A percentile compares a stretch with the other conserved stretches of the same genome.
Evolutionary conservation across 1,140 invertebrate genomes (phyloP).

Genomic region (Homarus americanus): DNA sequence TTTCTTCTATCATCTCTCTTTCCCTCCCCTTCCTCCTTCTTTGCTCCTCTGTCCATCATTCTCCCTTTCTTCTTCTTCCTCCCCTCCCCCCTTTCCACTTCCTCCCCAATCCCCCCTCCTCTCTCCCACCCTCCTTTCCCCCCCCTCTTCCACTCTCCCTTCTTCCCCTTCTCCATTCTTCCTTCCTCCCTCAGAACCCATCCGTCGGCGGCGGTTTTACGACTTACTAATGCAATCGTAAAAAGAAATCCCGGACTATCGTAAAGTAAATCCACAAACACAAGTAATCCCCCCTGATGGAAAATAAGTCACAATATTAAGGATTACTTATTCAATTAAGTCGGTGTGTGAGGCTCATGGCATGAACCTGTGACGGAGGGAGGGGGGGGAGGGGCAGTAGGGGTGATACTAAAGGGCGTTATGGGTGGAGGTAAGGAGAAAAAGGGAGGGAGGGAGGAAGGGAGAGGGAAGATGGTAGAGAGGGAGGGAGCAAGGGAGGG

Average conservation of each 20-base stretch:
- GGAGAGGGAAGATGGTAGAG: not conserved
- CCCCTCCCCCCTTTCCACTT: not conserved
- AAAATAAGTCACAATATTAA: constrained; percentile 28
- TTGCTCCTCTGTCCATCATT: not conserved
- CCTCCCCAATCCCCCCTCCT: not conserved
- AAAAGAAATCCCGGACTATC: constrained; percentile 52
- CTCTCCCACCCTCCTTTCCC: not conserved
- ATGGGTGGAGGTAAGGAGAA: too few species aligned
- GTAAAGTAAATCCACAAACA: constrained; percentile 58
- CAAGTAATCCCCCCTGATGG: constrained; percentile 37
- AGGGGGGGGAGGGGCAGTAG: not conserved
- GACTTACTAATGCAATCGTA: constrained; percentile 56
- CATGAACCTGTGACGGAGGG: not conserved
- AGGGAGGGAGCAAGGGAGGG: constrained; percentile 4
- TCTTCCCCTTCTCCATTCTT: not conserved
- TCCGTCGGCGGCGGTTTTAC: constrained; percentile 9
- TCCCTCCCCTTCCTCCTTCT: not conserved
- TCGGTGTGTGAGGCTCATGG: constrained; percentile 10
- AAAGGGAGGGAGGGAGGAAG: not conserved
- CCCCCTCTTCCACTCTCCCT: not conserved
- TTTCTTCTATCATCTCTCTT: not conserved
- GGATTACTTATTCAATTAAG: constrained; percentile 59
- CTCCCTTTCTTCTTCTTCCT: too few species aligned
- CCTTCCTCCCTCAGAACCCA: not conserved
- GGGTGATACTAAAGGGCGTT: too few species aligned